Percentiles rank a stretch among this genome's conserved stretches.
phyloP scores from a whole-genome alignment of 2,797 vertebrate species.

The Lithobates pipiens region DNA sequence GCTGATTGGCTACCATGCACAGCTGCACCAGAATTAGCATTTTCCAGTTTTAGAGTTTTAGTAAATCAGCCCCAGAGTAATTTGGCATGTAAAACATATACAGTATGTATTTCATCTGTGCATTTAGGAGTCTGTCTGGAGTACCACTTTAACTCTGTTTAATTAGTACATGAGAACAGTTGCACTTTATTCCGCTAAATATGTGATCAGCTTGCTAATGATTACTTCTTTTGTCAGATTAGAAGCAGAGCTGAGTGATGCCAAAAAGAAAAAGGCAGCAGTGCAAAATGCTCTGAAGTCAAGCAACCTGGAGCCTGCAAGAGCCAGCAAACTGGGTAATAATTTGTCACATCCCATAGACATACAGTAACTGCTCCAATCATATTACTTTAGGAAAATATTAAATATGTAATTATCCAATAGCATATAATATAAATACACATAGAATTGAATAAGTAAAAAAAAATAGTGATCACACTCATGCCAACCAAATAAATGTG shows the following conservation, averaged over 20 bases:
- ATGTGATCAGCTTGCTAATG: background rate
- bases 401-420: too few species aligned
- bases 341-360: background rate
- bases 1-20: too few species aligned
- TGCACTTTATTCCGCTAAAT: background rate
- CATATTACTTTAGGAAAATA: background rate
- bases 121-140: background rate
- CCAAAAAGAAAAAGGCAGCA: slow-evolving; percentile 84
- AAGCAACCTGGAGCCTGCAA: slow-evolving; percentile 67
- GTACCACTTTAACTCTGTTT: background rate
- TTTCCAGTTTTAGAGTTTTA: too few species aligned
- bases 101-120: too few species aligned
- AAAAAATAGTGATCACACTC: too few species aligned
- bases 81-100: too few species aligned
- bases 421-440: too few species aligned
- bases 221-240: slow-evolving; percentile 73
- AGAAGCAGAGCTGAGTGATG: slow-evolving; percentile 79
- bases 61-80: too few species aligned
- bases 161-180: background rate
- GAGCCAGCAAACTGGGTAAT: slow-evolving; percentile 70
- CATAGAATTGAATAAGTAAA: too few species aligned
- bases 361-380: background rate
- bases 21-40: too few species aligned
- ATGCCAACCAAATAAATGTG: too few species aligned
- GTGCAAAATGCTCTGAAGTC: slow-evolving; percentile 77